phyloP scores from a whole-genome alignment of 2,888 invertebrate genomes.

The Rotaria macrura region DNA sequence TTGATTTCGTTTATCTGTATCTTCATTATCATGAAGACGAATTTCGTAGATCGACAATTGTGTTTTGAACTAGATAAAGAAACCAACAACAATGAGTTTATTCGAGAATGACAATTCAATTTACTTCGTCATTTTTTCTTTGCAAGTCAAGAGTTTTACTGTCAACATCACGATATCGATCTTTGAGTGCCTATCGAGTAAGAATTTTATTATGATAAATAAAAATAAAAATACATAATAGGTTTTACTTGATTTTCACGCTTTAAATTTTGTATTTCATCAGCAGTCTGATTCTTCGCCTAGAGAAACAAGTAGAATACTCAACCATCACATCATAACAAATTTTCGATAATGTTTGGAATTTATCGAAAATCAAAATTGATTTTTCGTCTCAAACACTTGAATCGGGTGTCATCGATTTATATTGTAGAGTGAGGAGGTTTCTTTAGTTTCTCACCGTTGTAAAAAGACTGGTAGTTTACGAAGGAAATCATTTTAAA shows the following conservation, averaged over 20 bases:
- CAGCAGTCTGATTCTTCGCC: not conserved
- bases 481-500: too few species aligned
- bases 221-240: too few species aligned
- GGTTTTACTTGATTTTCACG: not conserved
- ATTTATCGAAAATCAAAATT: too few species aligned
- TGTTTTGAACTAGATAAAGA: not conserved
- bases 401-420: too few species aligned
- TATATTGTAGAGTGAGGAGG: too few species aligned
- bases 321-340: too few species aligned
- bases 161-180: not conserved
- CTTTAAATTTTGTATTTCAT: not conserved
- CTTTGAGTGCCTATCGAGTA: not conserved
- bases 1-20: not conserved
- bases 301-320: not conserved
- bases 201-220: not conserved
- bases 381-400: too few species aligned
- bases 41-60: not conserved
- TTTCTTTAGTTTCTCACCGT: too few species aligned
- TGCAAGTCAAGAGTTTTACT: not conserved
- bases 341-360: too few species aligned
- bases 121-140: not conserved
- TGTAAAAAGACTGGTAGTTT: too few species aligned
- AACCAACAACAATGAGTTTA: not conserved
- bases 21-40: not conserved
- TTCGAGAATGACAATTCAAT: not conserved